Evolutionary conservation across 2,888 invertebrate species (phyloP).

Genomic region (Nezara viridula): DNA sequence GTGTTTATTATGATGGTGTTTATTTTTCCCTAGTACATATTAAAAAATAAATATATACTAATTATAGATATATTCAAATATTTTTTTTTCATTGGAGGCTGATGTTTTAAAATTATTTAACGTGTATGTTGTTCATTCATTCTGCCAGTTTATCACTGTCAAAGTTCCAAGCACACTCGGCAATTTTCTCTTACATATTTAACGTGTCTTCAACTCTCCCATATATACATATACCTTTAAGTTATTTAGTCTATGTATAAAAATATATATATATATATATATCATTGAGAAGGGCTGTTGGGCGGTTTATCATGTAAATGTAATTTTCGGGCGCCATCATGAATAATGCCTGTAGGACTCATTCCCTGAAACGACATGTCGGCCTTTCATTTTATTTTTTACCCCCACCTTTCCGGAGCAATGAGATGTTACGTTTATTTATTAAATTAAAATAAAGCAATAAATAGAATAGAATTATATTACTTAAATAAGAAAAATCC

Average conservation of each 20-base stretch:
- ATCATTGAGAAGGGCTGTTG: slow-evolving; percentile 6
- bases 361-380: slow-evolving; percentile 43
- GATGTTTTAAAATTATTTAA: too few relatives aligned
- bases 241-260: neutral
- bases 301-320: slow-evolving; percentile 53
- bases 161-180: neutral
- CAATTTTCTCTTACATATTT: neutral
- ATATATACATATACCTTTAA: slow-evolving; percentile 7
- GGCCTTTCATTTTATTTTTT: slow-evolving; percentile 32
- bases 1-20: too few relatives aligned
- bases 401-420: neutral
- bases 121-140: neutral
- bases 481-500: neutral
- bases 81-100: too few relatives aligned
- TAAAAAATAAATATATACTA: too few relatives aligned
- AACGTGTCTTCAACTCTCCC: neutral
- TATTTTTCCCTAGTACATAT: too few relatives aligned
- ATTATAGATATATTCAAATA: too few relatives aligned
- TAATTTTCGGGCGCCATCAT: slow-evolving; percentile 53
- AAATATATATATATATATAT: neutral
- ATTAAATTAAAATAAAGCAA: neutral
- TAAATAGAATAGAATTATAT: neutral
- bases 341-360: slow-evolving; percentile 51
- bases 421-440: neutral
- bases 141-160: neutral